Conservation (phyloP, 2,888 invertebrate species). For the Atrina japonica region DNA sequence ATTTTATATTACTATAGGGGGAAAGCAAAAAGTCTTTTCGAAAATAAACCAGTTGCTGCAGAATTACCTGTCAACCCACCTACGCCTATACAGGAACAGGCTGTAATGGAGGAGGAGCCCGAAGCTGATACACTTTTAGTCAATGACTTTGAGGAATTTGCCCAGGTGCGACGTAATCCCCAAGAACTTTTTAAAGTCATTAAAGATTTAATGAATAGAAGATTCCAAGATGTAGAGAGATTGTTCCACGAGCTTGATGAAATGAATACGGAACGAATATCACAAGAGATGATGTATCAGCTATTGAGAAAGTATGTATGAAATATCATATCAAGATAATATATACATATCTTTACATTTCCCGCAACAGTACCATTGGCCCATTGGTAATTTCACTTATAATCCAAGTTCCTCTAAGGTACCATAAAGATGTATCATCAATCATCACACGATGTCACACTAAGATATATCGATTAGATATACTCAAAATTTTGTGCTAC, state of each 20-base stretch:
- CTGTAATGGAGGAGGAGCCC: constrained; percentile 12
- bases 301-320: constrained; percentile 71
- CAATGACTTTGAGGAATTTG: constrained; percentile 54
- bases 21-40: constrained; percentile 75
- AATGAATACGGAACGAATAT: constrained; percentile 75
- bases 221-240: constrained; percentile 75
- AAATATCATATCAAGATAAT: not conserved
- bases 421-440: too few relatives aligned
- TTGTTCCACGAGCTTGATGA: constrained; percentile 77
- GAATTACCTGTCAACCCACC: constrained; percentile 36
- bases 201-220: constrained; percentile 70
- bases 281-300: constrained; percentile 79
- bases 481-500: too few relatives aligned
- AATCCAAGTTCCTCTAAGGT: too few relatives aligned
- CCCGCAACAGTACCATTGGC: too few relatives aligned
- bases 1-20: constrained; percentile 60
- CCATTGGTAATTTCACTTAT: too few relatives aligned
- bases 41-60: constrained; percentile 27
- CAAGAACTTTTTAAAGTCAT: constrained; percentile 71
- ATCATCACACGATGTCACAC: too few relatives aligned
- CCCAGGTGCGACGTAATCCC: constrained; percentile 47
- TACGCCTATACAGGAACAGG: constrained; percentile 15
- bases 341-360: not conserved
- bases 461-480: too few relatives aligned
- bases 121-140: constrained; percentile 13